Base-by-base conservation (phyloP, 2,888 invertebrate genomes). In the Drosophila acutilabella region DNA sequence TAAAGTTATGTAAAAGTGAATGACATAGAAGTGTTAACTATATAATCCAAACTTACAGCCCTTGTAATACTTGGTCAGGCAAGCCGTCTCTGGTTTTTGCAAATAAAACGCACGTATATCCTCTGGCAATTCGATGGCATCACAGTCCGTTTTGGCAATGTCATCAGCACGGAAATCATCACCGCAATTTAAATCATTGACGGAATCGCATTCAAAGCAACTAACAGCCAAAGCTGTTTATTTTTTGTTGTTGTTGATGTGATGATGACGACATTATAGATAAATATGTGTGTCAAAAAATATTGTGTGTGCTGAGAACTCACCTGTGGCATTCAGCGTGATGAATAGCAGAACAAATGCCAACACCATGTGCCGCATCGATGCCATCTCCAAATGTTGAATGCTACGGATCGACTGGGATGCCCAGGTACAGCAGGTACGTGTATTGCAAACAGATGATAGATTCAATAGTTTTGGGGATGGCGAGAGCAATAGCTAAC, bases 151-250 rank as follows among this genome's bases (percentile, higher is more conserved):
- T 75, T 82, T 80, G 56, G 80, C 68, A 54, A 90, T 78, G 58
- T 87, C 89, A 53, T 90, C 88, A 18, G 82, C 65, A n/a, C 47
- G 50, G 54, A 82, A 82, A 20, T 69, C 64, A 48, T 77, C 83
- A 44, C 89, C 89, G 72, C 92, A 92, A 65, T 83, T 80, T 20
- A 76, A 74, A 74, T 91, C 80, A 66, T 79, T 81, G 45, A 84
- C 71, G 14, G 92, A 91, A 74, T 92, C 91, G 68, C 92, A 92
- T 67, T 91, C 90, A 71, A 89, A 92, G 76, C 92, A 92, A 47
- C 73, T 88, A 65, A 92, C 87, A 51, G 89, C 85, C 41, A 73
- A 62, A 36, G 83, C 91, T 86, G 60, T n/a, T 6, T 26, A 13
- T 3, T 4, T 13, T 1, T 10, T 10, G 7, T 10, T 33, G 10